Evolutionary conservation across 2,113 vertebrate species (phyloP), one percentile per base, ranked within the genome.

Genomic region (Eulacestoma nigropectus): DNA sequence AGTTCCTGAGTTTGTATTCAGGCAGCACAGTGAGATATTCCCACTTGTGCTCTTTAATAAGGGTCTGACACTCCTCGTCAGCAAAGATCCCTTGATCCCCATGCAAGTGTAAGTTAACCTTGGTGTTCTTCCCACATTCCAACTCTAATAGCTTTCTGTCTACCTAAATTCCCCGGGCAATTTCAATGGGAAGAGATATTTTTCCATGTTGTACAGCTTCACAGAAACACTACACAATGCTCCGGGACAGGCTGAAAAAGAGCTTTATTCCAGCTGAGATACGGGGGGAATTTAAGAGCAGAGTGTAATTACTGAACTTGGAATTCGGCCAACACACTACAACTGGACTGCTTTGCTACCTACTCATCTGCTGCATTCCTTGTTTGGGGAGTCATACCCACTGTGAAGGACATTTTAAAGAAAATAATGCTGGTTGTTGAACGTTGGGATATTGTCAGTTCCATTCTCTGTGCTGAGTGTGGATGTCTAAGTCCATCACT

Each of bases 121-220:
- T 81, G 67, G 64, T 92, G 62, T 72, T 87, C 75, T 39, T 69
- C 91, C 80, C 75, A 85, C 73, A 86, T 93, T 75, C 88, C 53
- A 70, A 4, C 42, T 74, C 56, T 23, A 78, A 95, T 53, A 89
- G 84, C 57, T 95, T 95, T 90, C 91, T 76, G 74, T 88, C 93
- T 95, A 10, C 81, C 68, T 78, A 65, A 84, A 85, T 72, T 84
- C 77, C 52, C 80, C 26, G 76, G 57, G 79, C 41, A 89, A 32
- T 81, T 86, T 60, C 84, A 90, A 69, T 80, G 63, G 63, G 69
- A 87, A 47, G 78, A 79, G 81, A 37, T 79, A 79, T 63, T 94
- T 87, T 95, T 80, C 50, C 32, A 70, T 49, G 49, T 90, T 87
- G 81, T 74, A 83, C 47, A 80, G 82, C 87, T 68, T 87, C 86